Evolutionary conservation across 2,888 invertebrate genomes (phyloP), one percentile per base, ranked within the genome.

Genomic region (Tigriopus californicus): DNA sequence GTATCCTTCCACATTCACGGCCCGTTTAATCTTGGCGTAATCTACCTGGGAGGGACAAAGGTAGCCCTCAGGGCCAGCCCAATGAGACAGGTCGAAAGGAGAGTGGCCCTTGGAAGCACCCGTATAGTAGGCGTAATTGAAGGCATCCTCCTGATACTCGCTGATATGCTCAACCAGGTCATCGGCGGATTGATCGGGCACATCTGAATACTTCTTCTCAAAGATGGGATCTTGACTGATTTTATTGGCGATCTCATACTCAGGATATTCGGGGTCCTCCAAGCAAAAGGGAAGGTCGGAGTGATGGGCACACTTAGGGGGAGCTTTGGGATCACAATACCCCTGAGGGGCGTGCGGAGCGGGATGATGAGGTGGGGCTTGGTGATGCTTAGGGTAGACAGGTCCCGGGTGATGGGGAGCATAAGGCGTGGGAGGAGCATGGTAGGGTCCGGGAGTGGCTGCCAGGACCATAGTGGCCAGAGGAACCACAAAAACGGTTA

Each of bases 51-150:
- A 62, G 41, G 65, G 66, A 56, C 66, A 66, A 57, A 65, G 64
- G 63, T 66, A 66, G 40, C 65, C 66, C 57, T 65, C 65, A 11
- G 64, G 65, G 20, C 65, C 66, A 10, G 53, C 58, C 66, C 66
- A 66, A 63, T 66, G 64, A 22, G 65, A 65, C 51, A 57, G 61
- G 54, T 66, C 66, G 52, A 60, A 65, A 22, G 63, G 65, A 33
- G 62, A 62, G 44, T 55, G 58, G 1, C 64, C 64, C n/a, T 61
- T 64, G 49, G 63, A 62, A 11, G 64, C 64, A 13, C 66, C 66
- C 5, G 64, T 62, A 61, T 66, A 66, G 64, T 61, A 62, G 25
- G 59, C 60, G 62, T 66, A 66, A 61, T 65, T 64, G 61, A 66
- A 66, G 25, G 55, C 42, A 33, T 62, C 62, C 60, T 66, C 66